Conservation (phyloP, 2,113 vertebrate species). For the Crotalus helleri region DNA sequence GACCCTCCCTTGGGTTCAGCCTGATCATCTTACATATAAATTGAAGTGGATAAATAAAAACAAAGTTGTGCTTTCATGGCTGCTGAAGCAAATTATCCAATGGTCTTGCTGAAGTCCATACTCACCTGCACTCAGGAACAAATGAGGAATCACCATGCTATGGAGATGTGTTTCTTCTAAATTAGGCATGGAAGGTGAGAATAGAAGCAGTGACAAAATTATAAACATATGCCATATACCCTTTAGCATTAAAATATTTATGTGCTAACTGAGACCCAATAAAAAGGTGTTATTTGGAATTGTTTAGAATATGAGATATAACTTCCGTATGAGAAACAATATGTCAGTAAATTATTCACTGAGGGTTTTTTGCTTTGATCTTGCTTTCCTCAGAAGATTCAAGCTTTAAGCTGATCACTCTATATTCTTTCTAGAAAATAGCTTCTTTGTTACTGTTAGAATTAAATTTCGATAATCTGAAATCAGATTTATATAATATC, state of each 20-base stretch:
- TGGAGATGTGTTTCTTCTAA: background rate
- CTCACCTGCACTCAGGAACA: background rate
- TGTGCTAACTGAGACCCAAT: background rate
- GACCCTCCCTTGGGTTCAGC: background rate
- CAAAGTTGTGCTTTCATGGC: conserved; percentile 16
- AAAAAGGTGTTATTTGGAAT: background rate
- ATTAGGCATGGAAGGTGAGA: background rate
- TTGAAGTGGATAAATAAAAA: conserved; percentile 7
- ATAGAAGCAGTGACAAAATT: background rate
- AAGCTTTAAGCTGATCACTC: background rate
- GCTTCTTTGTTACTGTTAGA: background rate
- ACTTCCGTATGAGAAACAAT: background rate
- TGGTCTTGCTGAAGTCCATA: background rate
- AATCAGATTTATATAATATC: background rate
- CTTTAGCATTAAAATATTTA: background rate
- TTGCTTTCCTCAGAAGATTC: background rate
- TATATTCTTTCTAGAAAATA: background rate
- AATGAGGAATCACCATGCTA: background rate
- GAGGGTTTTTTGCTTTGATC: background rate
- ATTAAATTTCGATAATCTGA: background rate
- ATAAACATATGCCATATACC: background rate
- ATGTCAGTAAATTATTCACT: background rate
- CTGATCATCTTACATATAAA: background rate
- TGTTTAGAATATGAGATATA: background rate
- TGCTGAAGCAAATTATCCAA: conserved; percentile 13